These are phyloP conservation scores for Stratiomys singularior DNA, from an alignment of 2,888 invertebrate species.

Conservation along the genomic window DNA sequence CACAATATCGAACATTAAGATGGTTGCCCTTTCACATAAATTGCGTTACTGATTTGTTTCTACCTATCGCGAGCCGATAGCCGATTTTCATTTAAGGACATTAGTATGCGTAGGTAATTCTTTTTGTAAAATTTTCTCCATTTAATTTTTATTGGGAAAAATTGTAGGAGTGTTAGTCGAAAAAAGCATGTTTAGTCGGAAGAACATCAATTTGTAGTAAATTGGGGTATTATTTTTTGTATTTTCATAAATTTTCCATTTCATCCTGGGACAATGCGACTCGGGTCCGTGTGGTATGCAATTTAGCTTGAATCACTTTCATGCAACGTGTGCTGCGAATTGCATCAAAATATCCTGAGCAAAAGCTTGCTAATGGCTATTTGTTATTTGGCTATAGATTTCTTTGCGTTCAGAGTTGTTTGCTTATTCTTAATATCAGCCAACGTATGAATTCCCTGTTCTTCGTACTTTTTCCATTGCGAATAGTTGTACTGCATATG, in stretches of 20 bases:
- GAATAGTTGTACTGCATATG: conserved; percentile 88
- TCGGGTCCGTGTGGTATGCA: not conserved
- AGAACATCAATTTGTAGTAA: not conserved
- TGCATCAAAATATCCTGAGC: conserved; percentile 38
- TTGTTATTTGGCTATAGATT: conserved; percentile 62
- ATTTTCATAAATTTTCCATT: conserved; percentile 26
- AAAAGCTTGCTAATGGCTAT: conserved; percentile 59
- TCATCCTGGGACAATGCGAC: not conserved
- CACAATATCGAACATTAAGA: conserved; percentile 30
- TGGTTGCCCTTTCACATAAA: not conserved
- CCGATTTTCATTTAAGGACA: not conserved
- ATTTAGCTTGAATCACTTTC: not conserved
- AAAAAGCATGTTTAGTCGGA: not conserved
- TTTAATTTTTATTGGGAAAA: too few species aligned
- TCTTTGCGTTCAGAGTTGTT: conserved; percentile 59
- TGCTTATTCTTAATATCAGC: conserved; percentile 73
- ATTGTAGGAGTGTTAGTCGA: not conserved
- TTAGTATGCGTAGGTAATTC: not conserved
- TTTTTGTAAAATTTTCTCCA: too few species aligned
- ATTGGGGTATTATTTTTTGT: not conserved
- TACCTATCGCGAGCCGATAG: not conserved
- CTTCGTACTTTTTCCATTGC: conserved; percentile 89
- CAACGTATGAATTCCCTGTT: conserved; percentile 78
- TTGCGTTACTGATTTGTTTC: not conserved
- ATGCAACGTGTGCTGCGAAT: not conserved